These are phyloP conservation scores for Chiloscyllium punctatum DNA, from an alignment of 2,797 vertebrate species.

Conservation along the genomic window DNA sequence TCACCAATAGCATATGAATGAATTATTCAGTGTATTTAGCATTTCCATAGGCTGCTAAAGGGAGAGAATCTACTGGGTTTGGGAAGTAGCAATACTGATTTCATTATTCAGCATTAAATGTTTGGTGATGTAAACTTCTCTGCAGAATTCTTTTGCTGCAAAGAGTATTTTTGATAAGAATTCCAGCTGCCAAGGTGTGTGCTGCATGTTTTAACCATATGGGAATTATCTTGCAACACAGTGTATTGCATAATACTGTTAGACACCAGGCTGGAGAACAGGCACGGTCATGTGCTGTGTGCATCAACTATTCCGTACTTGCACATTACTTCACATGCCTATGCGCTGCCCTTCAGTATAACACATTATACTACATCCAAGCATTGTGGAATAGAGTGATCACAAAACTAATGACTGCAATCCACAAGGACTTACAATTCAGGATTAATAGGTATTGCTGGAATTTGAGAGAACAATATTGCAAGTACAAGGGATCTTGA, in stretches of 20 bases:
- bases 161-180: background rate
- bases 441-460: background rate
- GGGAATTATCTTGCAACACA: background rate
- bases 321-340: background rate
- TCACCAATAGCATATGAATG: background rate
- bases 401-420: background rate
- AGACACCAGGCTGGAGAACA: background rate
- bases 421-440: background rate
- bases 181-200: background rate
- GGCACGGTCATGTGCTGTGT: background rate
- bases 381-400: background rate
- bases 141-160: background rate
- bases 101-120: background rate
- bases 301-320: background rate
- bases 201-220: background rate
- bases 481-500: background rate
- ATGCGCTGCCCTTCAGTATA: background rate
- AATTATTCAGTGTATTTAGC: background rate
- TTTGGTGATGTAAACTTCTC: background rate
- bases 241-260: background rate
- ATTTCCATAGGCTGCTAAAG: background rate
- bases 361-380: background rate
- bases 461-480: background rate
- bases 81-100: background rate
- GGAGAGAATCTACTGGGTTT: no score